Conservation (phyloP, 2,888 invertebrate genomes). For the Congeria kusceri region DNA sequence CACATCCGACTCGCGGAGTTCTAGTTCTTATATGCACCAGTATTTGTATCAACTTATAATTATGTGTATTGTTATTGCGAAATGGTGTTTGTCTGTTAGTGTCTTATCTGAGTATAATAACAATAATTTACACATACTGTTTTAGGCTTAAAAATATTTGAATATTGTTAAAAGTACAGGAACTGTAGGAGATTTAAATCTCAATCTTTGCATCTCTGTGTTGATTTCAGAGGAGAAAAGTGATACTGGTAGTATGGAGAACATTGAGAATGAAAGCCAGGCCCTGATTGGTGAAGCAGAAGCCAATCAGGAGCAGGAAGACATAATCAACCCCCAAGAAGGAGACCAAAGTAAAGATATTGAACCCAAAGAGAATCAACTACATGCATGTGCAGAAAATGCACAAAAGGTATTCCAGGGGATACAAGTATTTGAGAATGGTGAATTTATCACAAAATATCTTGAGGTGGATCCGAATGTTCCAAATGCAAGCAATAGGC, state of each 20-base stretch:
- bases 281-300: slow-evolving; percentile 45
- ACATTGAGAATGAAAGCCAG: slow-evolving; percentile 20
- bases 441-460: slow-evolving; percentile 62
- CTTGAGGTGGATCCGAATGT: slow-evolving; percentile 67
- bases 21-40: too few relatives aligned
- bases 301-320: slow-evolving; percentile 49
- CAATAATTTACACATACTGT: too few relatives aligned
- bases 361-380: slow-evolving; percentile 25
- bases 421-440: slow-evolving; percentile 70
- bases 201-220: neutral
- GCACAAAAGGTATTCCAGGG: slow-evolving; percentile 53
- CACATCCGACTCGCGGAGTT: too few relatives aligned
- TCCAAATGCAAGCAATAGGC: slow-evolving; percentile 39
- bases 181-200: neutral
- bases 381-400: slow-evolving; percentile 11
- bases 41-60: too few relatives aligned
- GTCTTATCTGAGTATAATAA: too few relatives aligned
- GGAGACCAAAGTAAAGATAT: slow-evolving; percentile 15
- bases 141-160: too few relatives aligned
- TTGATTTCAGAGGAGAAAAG: slow-evolving; percentile 9
- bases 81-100: too few relatives aligned
- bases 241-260: slow-evolving; percentile 21
- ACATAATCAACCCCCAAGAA: slow-evolving; percentile 28
- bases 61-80: too few relatives aligned
- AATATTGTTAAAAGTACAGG: too few relatives aligned